Evolutionary conservation across 2,888 invertebrate genomes (phyloP), one percentile per base, ranked within the genome.

Genomic region (Automeris io): DNA sequence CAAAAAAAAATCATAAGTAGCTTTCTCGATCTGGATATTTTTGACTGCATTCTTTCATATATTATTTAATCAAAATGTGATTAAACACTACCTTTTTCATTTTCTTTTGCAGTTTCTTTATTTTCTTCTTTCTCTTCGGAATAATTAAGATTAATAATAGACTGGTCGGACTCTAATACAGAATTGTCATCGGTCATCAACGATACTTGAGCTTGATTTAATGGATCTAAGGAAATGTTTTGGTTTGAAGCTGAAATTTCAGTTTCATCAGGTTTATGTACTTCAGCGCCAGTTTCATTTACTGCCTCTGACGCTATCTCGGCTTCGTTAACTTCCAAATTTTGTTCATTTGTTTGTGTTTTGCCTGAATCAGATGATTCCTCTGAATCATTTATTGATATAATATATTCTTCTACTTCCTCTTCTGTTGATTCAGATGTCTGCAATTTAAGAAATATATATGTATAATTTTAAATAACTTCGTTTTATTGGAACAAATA

Each of bases 151-250:
- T 58, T 57, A 1, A 70, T 38, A 42, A 66, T 64, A 1, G 72
- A 68, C 11, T 68, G 57, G 40, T 80, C 75, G 1, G 73, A 67
- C 11, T 58, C 63, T 2, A 40, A 31, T 2, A 51, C 46, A 1
- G 82, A 82, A 45, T 74, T 76, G 52, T 86, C 86, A 46, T 86
- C 85, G 19, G 85, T 83, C 22, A 85, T 49, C 24, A 85, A 47
- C 0, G 86, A 86, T 6, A 67, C 47, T 19, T 71, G 70, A 11
- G 59, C 72, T 52, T 70, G 73, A 37, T 70, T 70, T 16, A 72
- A 48, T 7, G 65, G 62, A 57, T 79, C 70, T n/a, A 35, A 43
- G 1, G 42, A 40, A 2, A 36, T 41, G 18, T 8, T 31, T 21
- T 45, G 37, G 31, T 23, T 36, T 13, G 39, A 24, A 18, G 11